Percentiles rank a stretch among this genome's conserved stretches.
These are phyloP conservation scores for Entomobrya multifasciata DNA, from an alignment of 2,888 invertebrate genomes.

Conservation along the genomic window DNA sequence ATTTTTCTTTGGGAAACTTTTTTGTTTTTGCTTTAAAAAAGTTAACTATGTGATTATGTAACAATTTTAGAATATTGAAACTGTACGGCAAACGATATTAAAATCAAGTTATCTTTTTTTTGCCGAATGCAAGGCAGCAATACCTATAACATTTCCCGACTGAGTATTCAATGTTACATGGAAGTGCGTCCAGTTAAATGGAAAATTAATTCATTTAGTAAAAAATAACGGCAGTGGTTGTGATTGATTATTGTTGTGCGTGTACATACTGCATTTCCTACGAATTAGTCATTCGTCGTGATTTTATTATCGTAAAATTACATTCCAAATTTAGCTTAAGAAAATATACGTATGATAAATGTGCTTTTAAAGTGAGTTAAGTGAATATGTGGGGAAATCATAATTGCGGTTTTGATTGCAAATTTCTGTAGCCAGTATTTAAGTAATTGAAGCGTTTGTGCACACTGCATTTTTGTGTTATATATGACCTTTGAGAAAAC, in stretches of 20 bases:
- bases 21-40: conserved; percentile 19
- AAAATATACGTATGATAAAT: not conserved
- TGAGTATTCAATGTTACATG: conserved; percentile 1
- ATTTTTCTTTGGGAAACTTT: conserved; percentile 52
- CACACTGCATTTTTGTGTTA: not conserved
- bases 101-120: not conserved
- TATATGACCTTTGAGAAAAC: conserved; percentile 29
- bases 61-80: not conserved
- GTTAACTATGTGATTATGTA: conserved; percentile 9
- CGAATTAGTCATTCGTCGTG: not conserved
- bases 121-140: not conserved
- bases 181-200: not conserved
- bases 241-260: conserved; percentile 21
- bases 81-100: not conserved
- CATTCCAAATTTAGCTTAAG: not conserved
- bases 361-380: not conserved
- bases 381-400: conserved; percentile 5
- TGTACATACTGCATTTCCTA: not conserved
- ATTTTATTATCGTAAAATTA: not conserved
- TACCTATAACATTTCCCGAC: not conserved
- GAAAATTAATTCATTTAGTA: not conserved
- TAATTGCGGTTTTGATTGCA: not conserved
- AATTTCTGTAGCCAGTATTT: not conserved
- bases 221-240: not conserved
- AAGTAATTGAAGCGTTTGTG: not conserved